Percentiles rank a stretch among this genome's conserved stretches.
Evolutionary conservation across 2,888 invertebrate genomes (phyloP).

Genomic region (Tetropium fuscum): DNA sequence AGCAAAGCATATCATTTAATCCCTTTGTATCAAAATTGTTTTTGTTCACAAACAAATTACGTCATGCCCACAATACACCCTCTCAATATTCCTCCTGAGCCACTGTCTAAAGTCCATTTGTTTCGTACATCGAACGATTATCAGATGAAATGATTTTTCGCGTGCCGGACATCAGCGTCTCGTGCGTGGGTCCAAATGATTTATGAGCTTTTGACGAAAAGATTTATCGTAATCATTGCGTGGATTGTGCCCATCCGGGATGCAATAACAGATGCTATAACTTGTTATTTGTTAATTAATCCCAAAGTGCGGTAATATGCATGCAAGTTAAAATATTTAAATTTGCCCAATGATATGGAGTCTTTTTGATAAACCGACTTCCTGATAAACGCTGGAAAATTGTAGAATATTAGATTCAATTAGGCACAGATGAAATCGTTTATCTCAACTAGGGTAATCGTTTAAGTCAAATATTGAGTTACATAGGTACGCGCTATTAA

Average conservation of each 20-base stretch:
- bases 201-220: constrained; percentile 46
- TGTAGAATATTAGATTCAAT: too few relatives aligned
- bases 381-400: too few relatives aligned
- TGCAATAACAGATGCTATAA: constrained; percentile 34
- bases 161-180: constrained; percentile 44
- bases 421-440: too few relatives aligned
- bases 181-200: constrained; percentile 44
- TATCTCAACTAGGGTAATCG: too few relatives aligned
- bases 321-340: not conserved
- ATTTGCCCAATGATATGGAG: not conserved
- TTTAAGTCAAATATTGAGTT: too few relatives aligned
- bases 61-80: too few relatives aligned
- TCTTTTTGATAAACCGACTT: not conserved
- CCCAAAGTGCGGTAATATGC: constrained; percentile 3
- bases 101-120: constrained; percentile 1
- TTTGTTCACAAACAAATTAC: too few relatives aligned
- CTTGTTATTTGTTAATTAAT: constrained; percentile 1
- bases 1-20: too few relatives aligned
- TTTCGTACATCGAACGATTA: constrained; percentile 3
- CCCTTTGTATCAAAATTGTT: too few relatives aligned
- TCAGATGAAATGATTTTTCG: constrained; percentile 33
- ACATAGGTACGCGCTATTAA: too few relatives aligned
- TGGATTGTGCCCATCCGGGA: constrained; percentile 47
- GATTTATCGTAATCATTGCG: constrained; percentile 47
- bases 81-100: too few relatives aligned